Base-by-base conservation (phyloP, 2,888 invertebrate genomes). In the Orthosia gothica region DNA sequence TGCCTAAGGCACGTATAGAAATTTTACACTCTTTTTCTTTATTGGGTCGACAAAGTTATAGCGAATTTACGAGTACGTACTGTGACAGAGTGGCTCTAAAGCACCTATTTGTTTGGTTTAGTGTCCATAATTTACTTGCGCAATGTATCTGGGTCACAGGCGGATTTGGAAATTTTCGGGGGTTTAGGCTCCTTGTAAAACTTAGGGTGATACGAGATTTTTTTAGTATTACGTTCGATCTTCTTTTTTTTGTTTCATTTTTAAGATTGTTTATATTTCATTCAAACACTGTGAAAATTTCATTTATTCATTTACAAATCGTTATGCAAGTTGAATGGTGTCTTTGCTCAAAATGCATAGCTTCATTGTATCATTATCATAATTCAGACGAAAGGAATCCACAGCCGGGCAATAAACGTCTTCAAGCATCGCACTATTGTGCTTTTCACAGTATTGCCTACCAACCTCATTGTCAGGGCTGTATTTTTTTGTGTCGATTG, bases 71-170 rank as follows among this genome's bases (percentile, higher is more conserved):
- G 91, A 91, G 87, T 85, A 82, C 86, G 45, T 82, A 81, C 87
- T 86, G 90, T 89, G 90, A 92, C 90, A 90, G 90, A 93, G 92
- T 91, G 91, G 88, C 89, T 91, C 82, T 88, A 84, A 91, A 92
- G 91, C 87, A 92, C 88, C 91, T 91, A 92, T 93, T 92, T 92
- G 91, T 92, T 92, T 90, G 88, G 80, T 93, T 93, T 92, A 93
- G 89, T 89, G 86, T 89, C 92, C 87, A 92, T 93, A 91, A 93
- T 91, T 93, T 91, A 92, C 90, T 89, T 88, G 88, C 81, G 88
- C 85, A 70, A 85, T 86, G 88, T 89, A 91, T 90, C 80, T 89
- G 88, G 91, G 92, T 90, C 90, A 89, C 79, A 82, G 82, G 70
- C 66, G 76, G 81, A 79, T 83, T 82, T 76, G 55, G 71, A 70